Conservation (phyloP, 2,888 invertebrate genomes). For the Pristionchus maxplancki region DNA sequence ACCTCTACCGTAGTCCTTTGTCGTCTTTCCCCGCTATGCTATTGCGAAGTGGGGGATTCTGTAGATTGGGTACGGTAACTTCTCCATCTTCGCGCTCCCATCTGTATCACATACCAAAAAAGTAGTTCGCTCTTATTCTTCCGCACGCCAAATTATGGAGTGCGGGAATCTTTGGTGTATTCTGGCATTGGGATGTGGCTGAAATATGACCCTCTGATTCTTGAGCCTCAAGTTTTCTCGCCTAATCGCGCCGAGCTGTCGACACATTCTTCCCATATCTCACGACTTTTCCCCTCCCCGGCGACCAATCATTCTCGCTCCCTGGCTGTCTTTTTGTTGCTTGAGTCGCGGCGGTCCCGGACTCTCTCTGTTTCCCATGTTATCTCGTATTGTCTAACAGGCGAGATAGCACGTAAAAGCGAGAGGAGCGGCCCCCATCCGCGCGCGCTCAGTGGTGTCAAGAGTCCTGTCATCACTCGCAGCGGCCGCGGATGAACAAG, state of each 20-base stretch:
- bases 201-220: neutral
- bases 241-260: neutral
- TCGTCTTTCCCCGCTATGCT: neutral
- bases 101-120: too few relatives aligned
- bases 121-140: too few relatives aligned
- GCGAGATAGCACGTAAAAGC: too few relatives aligned
- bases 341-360: neutral
- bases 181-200: neutral
- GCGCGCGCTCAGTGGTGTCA: conserved; percentile 16
- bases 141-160: too few relatives aligned
- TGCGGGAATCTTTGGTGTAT: too few relatives aligned
- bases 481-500: conserved; percentile 14
- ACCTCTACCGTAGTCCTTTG: conserved; percentile 40
- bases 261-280: conserved; percentile 11
- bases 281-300: neutral
- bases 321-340: neutral
- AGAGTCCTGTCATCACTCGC: neutral
- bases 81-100: too few relatives aligned
- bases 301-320: conserved; percentile 45
- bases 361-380: neutral
- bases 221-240: neutral
- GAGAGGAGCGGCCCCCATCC: neutral
- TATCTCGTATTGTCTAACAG: neutral
- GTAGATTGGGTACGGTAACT: too few relatives aligned
- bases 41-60: neutral